These are phyloP conservation scores for Sebastiscus tertius DNA, from an alignment of 2,797 vertebrate species.

Conservation along the genomic window DNA sequence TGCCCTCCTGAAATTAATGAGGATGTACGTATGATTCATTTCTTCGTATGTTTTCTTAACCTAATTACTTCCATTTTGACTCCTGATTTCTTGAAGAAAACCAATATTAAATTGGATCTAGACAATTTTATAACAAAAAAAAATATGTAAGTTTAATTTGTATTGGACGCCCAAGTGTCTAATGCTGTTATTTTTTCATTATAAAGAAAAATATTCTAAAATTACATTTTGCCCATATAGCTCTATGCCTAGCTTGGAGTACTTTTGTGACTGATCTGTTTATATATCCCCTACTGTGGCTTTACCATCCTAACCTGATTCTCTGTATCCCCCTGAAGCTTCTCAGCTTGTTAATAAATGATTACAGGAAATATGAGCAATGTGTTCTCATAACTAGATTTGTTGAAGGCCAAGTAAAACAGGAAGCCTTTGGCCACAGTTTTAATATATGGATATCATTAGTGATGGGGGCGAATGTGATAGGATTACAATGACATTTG, in stretches of 20 bases:
- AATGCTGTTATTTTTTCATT: conserved; percentile 16
- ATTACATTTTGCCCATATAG: conserved; percentile 15
- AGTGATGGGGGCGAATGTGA: conserved; percentile 15
- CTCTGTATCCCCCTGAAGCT: conserved; percentile 74
- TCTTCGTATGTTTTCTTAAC: conserved; percentile 69
- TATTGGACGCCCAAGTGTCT: conserved; percentile 8
- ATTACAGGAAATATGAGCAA: conserved; percentile 78
- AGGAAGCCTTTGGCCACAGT: conserved; percentile 54
- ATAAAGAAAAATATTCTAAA: conserved; percentile 9
- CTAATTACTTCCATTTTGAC: conserved; percentile 61
- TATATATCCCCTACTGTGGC: conserved; percentile 30
- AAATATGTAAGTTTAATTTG: conserved; percentile 1
- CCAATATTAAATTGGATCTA: background rate
- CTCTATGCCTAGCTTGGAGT: background rate
- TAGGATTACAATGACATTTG: conserved; percentile 22
- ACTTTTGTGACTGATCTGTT: conserved; percentile 35
- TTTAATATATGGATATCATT: conserved; percentile 58
- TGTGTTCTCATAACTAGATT: conserved; percentile 64
- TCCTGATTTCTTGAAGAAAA: conserved; percentile 1
- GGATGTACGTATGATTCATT: background rate
- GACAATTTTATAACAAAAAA: background rate
- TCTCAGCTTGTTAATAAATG: conserved; percentile 80
- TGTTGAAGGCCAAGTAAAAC: conserved; percentile 55
- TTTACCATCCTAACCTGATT: conserved; percentile 52
- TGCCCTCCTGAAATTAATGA: background rate